Conservation (phyloP, 2,888 invertebrate genomes). For the Heterodera filipjevi region DNA sequence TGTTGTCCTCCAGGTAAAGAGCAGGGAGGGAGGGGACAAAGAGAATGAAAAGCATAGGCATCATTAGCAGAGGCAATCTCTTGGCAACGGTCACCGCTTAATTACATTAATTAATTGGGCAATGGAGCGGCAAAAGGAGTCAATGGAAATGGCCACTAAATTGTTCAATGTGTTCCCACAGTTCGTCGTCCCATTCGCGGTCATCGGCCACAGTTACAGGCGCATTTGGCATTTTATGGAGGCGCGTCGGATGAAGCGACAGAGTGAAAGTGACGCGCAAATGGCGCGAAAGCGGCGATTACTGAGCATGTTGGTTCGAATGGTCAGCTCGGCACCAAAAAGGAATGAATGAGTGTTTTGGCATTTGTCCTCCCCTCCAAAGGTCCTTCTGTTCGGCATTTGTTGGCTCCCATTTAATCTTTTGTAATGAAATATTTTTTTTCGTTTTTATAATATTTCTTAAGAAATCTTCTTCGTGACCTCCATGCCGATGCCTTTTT, state of each 20-base stretch:
- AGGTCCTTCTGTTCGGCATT: slow-evolving; percentile 92
- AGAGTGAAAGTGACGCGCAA: slow-evolving; percentile 28
- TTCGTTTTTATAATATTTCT: neutral
- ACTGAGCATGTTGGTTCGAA: slow-evolving; percentile 35
- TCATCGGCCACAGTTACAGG: slow-evolving; percentile 91
- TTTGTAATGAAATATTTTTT: slow-evolving; percentile 76
- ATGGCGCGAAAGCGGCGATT: slow-evolving; percentile 31
- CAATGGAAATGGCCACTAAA: no score
- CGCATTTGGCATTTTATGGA: slow-evolving; percentile 76
- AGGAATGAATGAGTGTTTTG: slow-evolving; percentile 73
- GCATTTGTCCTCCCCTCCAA: slow-evolving; percentile 85
- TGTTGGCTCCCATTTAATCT: slow-evolving; percentile 84
- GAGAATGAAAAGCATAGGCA: neutral
- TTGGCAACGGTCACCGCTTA: no score
- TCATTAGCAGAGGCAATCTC: neutral
- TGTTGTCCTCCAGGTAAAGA: slow-evolving; percentile 74
- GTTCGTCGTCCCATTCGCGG: slow-evolving; percentile 88
- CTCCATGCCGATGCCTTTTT: slow-evolving; percentile 65
- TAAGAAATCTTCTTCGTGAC: slow-evolving; percentile 58
- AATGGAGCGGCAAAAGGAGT: no score
- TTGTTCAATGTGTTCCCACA: slow-evolving; percentile 69
- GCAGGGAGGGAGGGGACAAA: neutral
- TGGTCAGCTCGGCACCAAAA: slow-evolving; percentile 5
- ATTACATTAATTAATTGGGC: slow-evolving; percentile 18
- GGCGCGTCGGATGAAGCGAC: slow-evolving; percentile 18